Evolutionary conservation across 2,113 vertebrate genomes (phyloP), one percentile per base, ranked within the genome.

Genomic region (Galbula dea): DNA sequence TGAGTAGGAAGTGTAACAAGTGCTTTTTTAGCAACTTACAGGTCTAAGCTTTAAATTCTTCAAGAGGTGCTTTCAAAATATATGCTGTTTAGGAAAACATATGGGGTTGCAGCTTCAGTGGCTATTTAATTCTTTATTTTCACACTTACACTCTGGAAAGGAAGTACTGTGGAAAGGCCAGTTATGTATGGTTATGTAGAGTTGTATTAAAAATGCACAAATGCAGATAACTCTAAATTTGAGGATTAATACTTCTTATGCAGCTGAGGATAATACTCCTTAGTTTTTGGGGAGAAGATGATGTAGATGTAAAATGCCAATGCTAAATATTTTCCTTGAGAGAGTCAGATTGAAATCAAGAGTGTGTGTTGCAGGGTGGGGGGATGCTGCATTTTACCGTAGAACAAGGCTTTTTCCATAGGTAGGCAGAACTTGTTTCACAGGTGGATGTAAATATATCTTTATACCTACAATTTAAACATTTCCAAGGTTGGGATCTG

Each of bases 311-410:
- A 36, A 82, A 66, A 68, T 54, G 5, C 3, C 5, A 32, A 4
- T 24, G 43, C 7, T 39, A 34, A 52, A 8, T 26, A 7, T n/a
- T 71, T 67, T 27, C 14, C 23, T 61, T 59, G 52, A 36, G 29
- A 12, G 58, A 54, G 4, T 2, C 1, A 29, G 15, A 32, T 78
- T 81, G n/a, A 79, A 59, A 65, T n/a, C 13, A 48, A n/a, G 23
- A 0, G 6, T 24, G 16, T 0, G 0, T 54, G 11, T 36, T 65
- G 7, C 9, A 26, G 51, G 15, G 29, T 4, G 11, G 12, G 26
- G 22, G 10, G 22, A 10, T 12, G 20, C n/a, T 57, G 12, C 1
- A 1, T 58, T 91, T 69, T 74, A 20, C 49, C 7, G 3, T 29
- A 17, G 72, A 76, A 9, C 5, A 29, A 30, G 21, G 15, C 8